Conservation (phyloP, 2,888 invertebrate species). For the Standfussiana lucernea region DNA sequence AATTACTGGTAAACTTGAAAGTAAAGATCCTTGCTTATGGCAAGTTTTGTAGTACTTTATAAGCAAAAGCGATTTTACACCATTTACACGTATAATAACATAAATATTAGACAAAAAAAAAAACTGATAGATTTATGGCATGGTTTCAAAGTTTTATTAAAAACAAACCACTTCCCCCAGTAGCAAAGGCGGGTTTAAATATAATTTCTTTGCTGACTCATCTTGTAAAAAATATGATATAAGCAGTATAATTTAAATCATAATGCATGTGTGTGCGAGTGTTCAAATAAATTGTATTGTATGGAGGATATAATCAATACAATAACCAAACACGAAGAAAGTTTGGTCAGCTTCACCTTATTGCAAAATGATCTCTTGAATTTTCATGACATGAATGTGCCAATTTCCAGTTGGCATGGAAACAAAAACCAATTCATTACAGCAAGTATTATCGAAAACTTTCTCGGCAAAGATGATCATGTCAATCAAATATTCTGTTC, state of each 20-base stretch:
- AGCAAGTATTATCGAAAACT: background rate
- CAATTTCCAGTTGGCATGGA: background rate
- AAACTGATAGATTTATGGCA: background rate
- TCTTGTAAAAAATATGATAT: background rate
- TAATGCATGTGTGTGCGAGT: background rate
- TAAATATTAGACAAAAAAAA: constrained; percentile 22
- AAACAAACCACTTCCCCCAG: background rate
- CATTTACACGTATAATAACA: constrained; percentile 3
- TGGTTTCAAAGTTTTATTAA: background rate
- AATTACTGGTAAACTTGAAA: constrained; percentile 29
- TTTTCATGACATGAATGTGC: background rate
- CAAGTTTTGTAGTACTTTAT: background rate
- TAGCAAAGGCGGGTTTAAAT: background rate
- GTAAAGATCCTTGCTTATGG: constrained; percentile 34
- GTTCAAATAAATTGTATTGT: constrained; percentile 6
- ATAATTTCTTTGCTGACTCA: background rate
- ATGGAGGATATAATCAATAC: background rate
- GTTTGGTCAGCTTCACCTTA: background rate
- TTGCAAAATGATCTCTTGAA: background rate
- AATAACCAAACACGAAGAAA: background rate
- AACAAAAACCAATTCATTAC: background rate
- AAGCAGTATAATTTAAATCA: background rate
- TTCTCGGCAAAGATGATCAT: background rate
- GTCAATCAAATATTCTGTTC: background rate
- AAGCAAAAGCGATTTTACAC: background rate